Base-by-base conservation (phyloP, 23 tunicate genomes). In the Trididemnum miniatum region DNA sequence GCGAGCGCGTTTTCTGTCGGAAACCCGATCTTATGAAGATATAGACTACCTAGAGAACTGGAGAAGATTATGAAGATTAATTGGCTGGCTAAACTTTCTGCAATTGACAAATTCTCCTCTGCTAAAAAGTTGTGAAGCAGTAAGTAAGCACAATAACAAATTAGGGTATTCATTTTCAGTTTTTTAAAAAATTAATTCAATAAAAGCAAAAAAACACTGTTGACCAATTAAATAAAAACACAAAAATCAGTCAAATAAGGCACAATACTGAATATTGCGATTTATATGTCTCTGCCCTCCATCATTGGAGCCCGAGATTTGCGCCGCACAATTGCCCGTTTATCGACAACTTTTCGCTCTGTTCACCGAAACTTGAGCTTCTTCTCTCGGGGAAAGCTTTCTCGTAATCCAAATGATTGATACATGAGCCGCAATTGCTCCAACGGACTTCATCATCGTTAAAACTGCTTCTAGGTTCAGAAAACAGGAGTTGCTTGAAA, bases 401-500 rank as follows among this genome's bases (percentile, higher is more conserved):
- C n/a, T n/a, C n/a, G n/a, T n/a, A n/a, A n/a, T n/a, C n/a, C n/a
- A n/a, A n/a, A n/a, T n/a, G n/a, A n/a, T n/a, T n/a, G n/a, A n/a
- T n/a, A n/a, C n/a, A n/a, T n/a, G n/a, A n/a, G n/a, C 15, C 54
- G 54, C 15, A 44, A 44, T 7, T 44, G 54, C 54, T 44, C 54
- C 54, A 15, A 44, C 15, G 54, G 9, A 44, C 54, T 44, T 44
- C 54, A 44, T 44, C 54, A 44, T 44, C 54, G 54, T 15, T 44
- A 15, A 15, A 7, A 44, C 12, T 7, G 9, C 54, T 44, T n/a
- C 67, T 3, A n/a, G 5, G 67, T 73, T 83, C 81, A 83, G 37
- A 40, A 83, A 38, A 83, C 87, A 27, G 87, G 81, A n/a, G 87
- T 83, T 25, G 80, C 35, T 20, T 77, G 82, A 31, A 83, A 62